A percentile compares a stretch with the other conserved stretches of the same genome.
Conservation (phyloP, 2,113 vertebrate genomes). For the Rana temporaria region DNA sequence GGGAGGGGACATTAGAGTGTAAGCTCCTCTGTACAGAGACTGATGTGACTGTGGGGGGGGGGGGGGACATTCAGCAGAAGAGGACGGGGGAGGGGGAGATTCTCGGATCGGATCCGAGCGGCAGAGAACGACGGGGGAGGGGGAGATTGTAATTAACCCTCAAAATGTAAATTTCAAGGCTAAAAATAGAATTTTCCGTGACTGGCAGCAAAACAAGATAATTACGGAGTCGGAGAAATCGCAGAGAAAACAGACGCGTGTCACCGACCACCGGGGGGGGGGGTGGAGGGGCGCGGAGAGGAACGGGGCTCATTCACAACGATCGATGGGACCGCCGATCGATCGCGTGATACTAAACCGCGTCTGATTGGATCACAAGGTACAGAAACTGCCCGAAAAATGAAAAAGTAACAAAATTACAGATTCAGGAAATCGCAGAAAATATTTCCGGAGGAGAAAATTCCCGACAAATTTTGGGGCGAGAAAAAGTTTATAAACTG, state of each 20-base stretch:
- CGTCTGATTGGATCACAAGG: not conserved
- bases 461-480: too few relatives aligned
- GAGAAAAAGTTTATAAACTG: too few relatives aligned
- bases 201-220: constrained; percentile 30
- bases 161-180: not conserved
- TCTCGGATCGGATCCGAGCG: not conserved
- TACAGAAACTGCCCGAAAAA: not conserved
- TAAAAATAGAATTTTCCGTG: constrained; percentile 20
- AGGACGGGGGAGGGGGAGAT: not conserved
- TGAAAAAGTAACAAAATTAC: too few relatives aligned
- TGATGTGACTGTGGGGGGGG: too few relatives aligned
- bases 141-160: not conserved
- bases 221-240: not conserved
- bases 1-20: too few relatives aligned
- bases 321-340: not conserved
- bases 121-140: too few relatives aligned
- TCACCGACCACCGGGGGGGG: not conserved
- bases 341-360: too few relatives aligned
- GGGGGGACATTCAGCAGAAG: not conserved
- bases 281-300: too few relatives aligned
- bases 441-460: too few relatives aligned
- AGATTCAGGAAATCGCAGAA: too few relatives aligned
- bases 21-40: too few relatives aligned
- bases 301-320: too few relatives aligned
- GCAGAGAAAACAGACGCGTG: not conserved